Base-by-base conservation (phyloP, 2,113 vertebrate genomes). In the Percina caprodes region DNA sequence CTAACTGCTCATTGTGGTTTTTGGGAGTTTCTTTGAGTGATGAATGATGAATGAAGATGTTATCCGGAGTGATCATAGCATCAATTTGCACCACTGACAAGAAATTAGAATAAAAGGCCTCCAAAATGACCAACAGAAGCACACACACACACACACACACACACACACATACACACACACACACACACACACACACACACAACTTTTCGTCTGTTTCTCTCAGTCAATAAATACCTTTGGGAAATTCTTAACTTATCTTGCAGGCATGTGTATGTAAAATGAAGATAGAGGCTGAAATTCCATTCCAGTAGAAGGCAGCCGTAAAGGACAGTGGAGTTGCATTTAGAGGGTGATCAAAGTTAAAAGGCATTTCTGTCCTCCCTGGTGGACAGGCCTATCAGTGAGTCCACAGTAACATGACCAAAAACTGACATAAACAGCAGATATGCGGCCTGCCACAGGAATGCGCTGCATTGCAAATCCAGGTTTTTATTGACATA, bases 241-340 rank as follows among this genome's bases (percentile, higher is more conserved):
- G 30, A 74, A 83, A 93, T 93, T 89, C 91, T 85, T 80, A 56
- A 86, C 81, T 92, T 94, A 94, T 94, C 91, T 91, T 7, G 59
- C 72, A 83, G 87, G 66, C 69, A 51, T 82, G 79, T 91, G 77
- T 82, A 80, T 84, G 80, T 69, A 65, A 86, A 84, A 80, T 83
- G 65, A 76, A 88, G 90, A 89, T 77, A 87, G 86, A 88, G 82
- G 77, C 68, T 48, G 62, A 63, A 84, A 90, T 90, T 92, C 91
- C 85, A 63, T 52, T 61, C 23, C 52, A 18, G 54, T 51, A 87
- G 84, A 88, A 91, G 83, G 86, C 59, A 54, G 73, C 66, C 52
- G 3, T 80, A 88, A 81, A 90, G 83, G 83, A 88, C 89, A 73
- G 68, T 60, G 85, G 62, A 24, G 39, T 79, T 52, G 5, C 76